These are phyloP conservation scores for Philereme vetulata DNA, from an alignment of 2,888 invertebrate species.

Conservation along the genomic window DNA sequence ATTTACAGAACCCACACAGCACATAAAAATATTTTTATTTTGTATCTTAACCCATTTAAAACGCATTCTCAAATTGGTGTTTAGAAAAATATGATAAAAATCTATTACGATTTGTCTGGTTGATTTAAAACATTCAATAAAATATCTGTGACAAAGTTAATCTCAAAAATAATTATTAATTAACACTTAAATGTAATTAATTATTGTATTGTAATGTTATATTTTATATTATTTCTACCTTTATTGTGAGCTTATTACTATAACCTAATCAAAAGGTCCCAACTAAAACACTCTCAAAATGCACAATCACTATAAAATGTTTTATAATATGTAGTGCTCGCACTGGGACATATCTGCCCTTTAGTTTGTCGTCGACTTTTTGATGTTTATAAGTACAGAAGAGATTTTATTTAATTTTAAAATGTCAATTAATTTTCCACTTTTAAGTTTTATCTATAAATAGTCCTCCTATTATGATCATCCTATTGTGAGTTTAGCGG, in stretches of 20 bases:
- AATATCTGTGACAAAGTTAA: conserved; percentile 7
- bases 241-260: background rate
- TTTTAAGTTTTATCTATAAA: background rate
- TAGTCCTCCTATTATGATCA: background rate
- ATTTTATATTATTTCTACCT: background rate
- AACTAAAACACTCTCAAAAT: conserved; percentile 25
- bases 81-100: background rate
- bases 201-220: conserved; percentile 4
- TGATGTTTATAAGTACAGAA: conserved; percentile 1
- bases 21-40: background rate
- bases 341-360: conserved; percentile 18
- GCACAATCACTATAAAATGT: conserved; percentile 31
- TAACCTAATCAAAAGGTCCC: background rate
- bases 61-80: background rate
- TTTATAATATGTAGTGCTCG: conserved; percentile 16
- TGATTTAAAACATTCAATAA: conserved; percentile 5
- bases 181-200: conserved; percentile 3
- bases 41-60: background rate
- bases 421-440: conserved; percentile 8
- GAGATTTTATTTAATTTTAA: conserved; percentile 14
- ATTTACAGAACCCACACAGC: background rate
- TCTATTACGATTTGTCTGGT: background rate
- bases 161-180: conserved; percentile 23
- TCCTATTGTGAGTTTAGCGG: background rate
- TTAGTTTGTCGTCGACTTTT: conserved; percentile 26